Percentiles rank a stretch among this genome's conserved stretches.
Conservation (phyloP, 1,140 invertebrate genomes). For the Pseudomyrmex sp. region DNA sequence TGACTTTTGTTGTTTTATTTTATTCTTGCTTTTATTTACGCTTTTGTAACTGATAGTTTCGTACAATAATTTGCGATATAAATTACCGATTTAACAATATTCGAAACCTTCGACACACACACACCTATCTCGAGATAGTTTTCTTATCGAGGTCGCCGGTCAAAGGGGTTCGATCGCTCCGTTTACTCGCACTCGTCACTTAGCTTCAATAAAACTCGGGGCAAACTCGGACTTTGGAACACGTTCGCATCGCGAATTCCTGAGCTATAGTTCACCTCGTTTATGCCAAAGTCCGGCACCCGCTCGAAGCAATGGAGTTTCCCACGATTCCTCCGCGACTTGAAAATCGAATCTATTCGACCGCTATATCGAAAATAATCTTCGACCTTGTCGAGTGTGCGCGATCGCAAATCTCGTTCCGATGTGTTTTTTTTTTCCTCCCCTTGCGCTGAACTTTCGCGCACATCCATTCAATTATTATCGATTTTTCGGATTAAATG, state of each 20-base stretch:
- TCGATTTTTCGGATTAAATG: slow-evolving; percentile 27
- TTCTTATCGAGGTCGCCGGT: slow-evolving; percentile 15
- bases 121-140: neutral
- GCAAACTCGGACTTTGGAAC: slow-evolving; percentile 50
- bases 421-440: neutral
- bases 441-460: neutral
- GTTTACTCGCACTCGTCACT: slow-evolving; percentile 17
- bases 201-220: slow-evolving; percentile 54
- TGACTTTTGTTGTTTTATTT: too few species aligned
- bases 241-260: slow-evolving; percentile 26
- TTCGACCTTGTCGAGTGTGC: slow-evolving; percentile 15
- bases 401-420: slow-evolving; percentile 12
- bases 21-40: too few species aligned
- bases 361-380: slow-evolving; percentile 55
- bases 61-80: neutral
- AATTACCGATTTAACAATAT: neutral
- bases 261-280: slow-evolving; percentile 58
- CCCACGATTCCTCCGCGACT: slow-evolving; percentile 34
- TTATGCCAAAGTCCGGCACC: slow-evolving; percentile 56
- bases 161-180: slow-evolving; percentile 7
- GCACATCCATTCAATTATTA: neutral
- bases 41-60: neutral
- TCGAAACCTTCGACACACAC: neutral
- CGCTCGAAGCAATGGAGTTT: slow-evolving; percentile 43
- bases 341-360: slow-evolving; percentile 50